A percentile compares a stretch with the other conserved stretches of the same genome.
Evolutionary conservation across 2,888 invertebrate genomes (phyloP).

Genomic region (Thera britannica): DNA sequence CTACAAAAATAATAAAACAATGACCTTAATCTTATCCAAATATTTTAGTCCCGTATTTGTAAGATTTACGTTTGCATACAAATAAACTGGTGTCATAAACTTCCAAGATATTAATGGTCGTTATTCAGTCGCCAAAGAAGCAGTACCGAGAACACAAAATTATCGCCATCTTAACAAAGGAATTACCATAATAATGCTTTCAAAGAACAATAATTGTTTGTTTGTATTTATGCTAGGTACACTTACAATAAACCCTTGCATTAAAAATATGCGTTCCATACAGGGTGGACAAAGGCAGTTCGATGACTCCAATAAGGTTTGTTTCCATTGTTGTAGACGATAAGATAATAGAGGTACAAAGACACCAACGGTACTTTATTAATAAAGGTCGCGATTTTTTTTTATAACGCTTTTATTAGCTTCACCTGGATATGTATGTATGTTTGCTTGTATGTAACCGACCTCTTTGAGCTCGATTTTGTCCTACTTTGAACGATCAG

Average conservation of each 20-base stretch:
- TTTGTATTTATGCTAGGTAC: slow-evolving; percentile 14
- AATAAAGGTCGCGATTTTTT: background rate
- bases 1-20: no score
- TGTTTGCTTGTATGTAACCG: no score
- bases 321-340: slow-evolving; percentile 52
- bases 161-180: slow-evolving; percentile 29
- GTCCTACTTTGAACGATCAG: no score
- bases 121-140: slow-evolving; percentile 2
- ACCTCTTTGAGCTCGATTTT: no score
- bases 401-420: no score
- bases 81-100: slow-evolving; percentile 1
- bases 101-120: slow-evolving; percentile 4
- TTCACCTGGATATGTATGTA: no score
- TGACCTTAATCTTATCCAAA: no score
- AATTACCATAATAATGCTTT: slow-evolving; percentile 35
- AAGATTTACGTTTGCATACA: background rate
- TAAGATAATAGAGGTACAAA: slow-evolving; percentile 19
- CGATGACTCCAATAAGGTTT: slow-evolving; percentile 63
- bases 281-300: slow-evolving; percentile 78
- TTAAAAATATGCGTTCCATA: slow-evolving; percentile 68
- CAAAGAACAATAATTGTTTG: slow-evolving; percentile 29
- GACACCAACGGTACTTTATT: slow-evolving; percentile 21
- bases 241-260: slow-evolving; percentile 47
- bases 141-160: slow-evolving; percentile 34
- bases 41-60: no score